Evolutionary conservation across 2,797 vertebrate genomes (phyloP).

Genomic region (Sebastes baramenuke): DNA sequence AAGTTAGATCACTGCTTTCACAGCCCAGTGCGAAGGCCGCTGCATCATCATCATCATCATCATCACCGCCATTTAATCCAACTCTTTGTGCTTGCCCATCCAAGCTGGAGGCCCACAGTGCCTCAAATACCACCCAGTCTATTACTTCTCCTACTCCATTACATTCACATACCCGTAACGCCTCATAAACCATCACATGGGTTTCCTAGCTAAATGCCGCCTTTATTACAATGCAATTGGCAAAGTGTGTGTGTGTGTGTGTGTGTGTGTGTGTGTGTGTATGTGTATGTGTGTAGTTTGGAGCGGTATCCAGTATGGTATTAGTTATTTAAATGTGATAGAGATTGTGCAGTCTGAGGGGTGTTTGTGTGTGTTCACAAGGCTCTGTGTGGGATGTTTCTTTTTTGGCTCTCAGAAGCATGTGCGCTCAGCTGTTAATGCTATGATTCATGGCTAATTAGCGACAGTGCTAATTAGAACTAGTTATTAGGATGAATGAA

Average conservation of each 20-base stretch:
- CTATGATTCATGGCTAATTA: constrained; percentile 83
- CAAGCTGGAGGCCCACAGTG: constrained; percentile 28
- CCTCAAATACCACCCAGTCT: constrained; percentile 53
- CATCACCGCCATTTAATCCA: constrained; percentile 40
- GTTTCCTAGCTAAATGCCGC: constrained; percentile 38
- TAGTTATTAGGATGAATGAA: constrained; percentile 75
- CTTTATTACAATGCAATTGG: constrained; percentile 31
- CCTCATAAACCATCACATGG: constrained; percentile 65
- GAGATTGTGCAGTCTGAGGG: constrained; percentile 23
- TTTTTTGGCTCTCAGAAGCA: constrained; percentile 61
- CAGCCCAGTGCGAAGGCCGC: constrained; percentile 21
- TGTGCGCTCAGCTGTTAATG: constrained; percentile 73
- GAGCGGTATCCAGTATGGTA: not conserved
- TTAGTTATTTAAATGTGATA: constrained; percentile 45
- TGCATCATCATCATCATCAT: constrained; percentile 11
- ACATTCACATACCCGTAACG: constrained; percentile 36
- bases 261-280: not conserved
- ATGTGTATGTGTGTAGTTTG: constrained; percentile 11
- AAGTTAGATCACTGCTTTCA: constrained; percentile 5
- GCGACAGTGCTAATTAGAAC: constrained; percentile 77
- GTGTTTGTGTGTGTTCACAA: not conserved
- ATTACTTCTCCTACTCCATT: constrained; percentile 60
- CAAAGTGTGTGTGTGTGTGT: constrained; percentile 1
- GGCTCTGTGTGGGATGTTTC: constrained; percentile 26
- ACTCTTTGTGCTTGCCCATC: constrained; percentile 52